Base-by-base conservation (phyloP, 2,888 invertebrate genomes). In the Magallana nippona region DNA sequence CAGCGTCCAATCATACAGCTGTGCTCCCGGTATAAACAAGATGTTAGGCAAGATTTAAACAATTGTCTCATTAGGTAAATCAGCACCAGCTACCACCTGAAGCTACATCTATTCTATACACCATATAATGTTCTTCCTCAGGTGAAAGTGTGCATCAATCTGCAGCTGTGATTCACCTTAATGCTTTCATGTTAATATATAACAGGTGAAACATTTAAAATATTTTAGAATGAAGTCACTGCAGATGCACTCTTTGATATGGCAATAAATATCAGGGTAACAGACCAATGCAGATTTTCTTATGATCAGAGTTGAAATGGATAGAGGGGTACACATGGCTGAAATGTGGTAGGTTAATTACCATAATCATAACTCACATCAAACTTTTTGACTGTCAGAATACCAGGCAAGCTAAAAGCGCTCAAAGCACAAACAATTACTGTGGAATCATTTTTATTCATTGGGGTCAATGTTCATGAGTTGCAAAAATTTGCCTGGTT, bases 61-160 rank as follows among this genome's bases (percentile, higher is more conserved):
- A 13, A 71, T 71, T 27, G 71, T 71, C 71, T 71, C 71, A 27
- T 71, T 71, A 71, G 71, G 32, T 71, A 71, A 22, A 71, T 32
- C 71, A 71, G 13, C 71, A 27, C 27, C 22, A 44, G 44, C 44
- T 32, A 27, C 71, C 71, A 71, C 71, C 71, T 71, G 71, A 32
- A 32, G 71, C 22, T 71, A 32, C 5, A 71, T 71, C 71, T 71
- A 15, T 32, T 71, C 32, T 27, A 27, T 22, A 11, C 22, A 11
- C 2, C 8, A 44, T 71, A 10, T 63, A 63, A 27, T 71, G 71
- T 27, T 71, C 71, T 27, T 44, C 71, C 22, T 71, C 27, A 32
- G 71, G 71, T 71, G 71, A 71, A 63, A 63, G 63, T 63, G 63
- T 63, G 63, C 63, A 63, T 63, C 19, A 63, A 63, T 63, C 63